Evolutionary conservation across 2,113 vertebrate genomes (phyloP).

Genomic region (Semnornis frantzii): DNA sequence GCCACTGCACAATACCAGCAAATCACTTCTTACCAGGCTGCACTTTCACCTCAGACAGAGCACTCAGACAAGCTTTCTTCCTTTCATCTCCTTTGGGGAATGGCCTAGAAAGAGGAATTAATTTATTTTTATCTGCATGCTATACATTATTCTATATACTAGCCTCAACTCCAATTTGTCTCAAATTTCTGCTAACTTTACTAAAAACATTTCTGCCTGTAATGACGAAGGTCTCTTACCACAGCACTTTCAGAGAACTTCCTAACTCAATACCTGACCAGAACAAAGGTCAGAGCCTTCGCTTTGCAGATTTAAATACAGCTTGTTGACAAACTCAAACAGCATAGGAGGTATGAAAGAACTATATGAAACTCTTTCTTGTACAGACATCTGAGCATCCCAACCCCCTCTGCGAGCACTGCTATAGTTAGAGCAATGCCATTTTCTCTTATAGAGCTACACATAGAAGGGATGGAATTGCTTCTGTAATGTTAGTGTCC

Average conservation of each 20-base stretch:
- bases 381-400: background rate
- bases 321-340: background rate
- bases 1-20: background rate
- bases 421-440: background rate
- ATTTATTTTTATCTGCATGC: background rate
- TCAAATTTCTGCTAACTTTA: background rate
- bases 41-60: conserved; percentile 93
- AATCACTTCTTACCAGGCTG: conserved; percentile 86
- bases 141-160: background rate
- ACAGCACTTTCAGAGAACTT: background rate
- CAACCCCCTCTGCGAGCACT: background rate
- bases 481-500: background rate
- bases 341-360: background rate
- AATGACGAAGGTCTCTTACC: background rate
- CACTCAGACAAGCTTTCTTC: conserved; percentile 90
- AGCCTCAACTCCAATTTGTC: background rate
- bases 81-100: conserved; percentile 95
- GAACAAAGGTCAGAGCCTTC: background rate
- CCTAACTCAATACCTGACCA: background rate
- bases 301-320: background rate
- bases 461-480: background rate
- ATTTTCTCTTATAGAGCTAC: background rate
- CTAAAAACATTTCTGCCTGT: background rate
- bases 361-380: background rate
- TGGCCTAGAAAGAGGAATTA: conserved; percentile 78